Evolutionary conservation across 2,113 vertebrate species (phyloP), one percentile per base, ranked within the genome.

Genomic region (Tapirus terrestris): DNA sequence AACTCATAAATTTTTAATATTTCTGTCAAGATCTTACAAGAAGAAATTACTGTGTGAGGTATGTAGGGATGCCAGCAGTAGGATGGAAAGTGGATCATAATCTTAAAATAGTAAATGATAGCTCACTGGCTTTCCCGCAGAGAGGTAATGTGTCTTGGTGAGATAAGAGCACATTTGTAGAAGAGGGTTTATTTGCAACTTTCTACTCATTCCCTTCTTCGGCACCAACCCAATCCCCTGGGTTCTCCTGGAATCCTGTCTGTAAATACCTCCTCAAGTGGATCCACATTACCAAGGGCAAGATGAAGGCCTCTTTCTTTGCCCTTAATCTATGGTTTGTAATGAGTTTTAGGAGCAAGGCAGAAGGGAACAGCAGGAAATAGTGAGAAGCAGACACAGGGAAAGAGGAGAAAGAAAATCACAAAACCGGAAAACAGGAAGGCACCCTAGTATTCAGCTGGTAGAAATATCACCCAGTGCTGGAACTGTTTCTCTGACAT

Each of bases 1-100:
- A 10, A 31, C 68, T 96, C 96, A 96, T 98, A 53, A 97, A 97
- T 97, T 96, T 96, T 98, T 97, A 98, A 96, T 96, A 92, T 80
- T 89, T 60, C 79, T 91, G 89, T 97, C 95, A 97, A 88, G 82
- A 96, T 92, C 60, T 96, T 97, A 95, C 27, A 88, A 96, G 87
- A 93, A 96, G 70, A 90, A 95, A 95, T 96, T 96, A 96, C 75
- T 97, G 95, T 73, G 65, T 4, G 12, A 95, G 70, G 75, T 88
- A 75, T 70, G 16, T 94, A 94, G 84, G 33, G 70, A 81, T 76
- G 68, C 75, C 61, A 77, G 76, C 81, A 76, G 56, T 96, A 84
- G 86, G 60, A 51, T 95, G 60, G 45, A 65, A 90, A 96, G 84
- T 95, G 45, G 87, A 97, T 94, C 80, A 92, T 96, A 91, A 97